Evolutionary conservation across 2,797 vertebrate species (phyloP).

Genomic region (Heliangelus exortis): DNA sequence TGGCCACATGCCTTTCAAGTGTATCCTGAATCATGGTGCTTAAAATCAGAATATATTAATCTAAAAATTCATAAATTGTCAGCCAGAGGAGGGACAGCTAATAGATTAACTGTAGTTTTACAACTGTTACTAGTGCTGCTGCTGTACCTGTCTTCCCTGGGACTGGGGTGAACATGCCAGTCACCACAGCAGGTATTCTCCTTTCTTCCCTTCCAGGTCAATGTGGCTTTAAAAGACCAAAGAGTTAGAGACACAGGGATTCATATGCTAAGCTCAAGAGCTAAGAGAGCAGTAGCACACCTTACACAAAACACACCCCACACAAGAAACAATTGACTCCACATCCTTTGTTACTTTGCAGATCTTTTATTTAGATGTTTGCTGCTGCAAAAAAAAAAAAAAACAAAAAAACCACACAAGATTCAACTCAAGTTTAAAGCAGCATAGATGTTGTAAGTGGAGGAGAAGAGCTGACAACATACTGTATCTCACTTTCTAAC

Average conservation of each 20-base stretch:
- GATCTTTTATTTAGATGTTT: constrained; percentile 65
- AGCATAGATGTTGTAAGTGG: not conserved
- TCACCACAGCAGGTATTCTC: not conserved
- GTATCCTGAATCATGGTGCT: not conserved
- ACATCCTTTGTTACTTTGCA: constrained; percentile 27
- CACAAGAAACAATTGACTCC: not conserved
- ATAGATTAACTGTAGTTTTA: not conserved
- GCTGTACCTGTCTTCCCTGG: not conserved
- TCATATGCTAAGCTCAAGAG: not conserved
- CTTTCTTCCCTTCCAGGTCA: not conserved
- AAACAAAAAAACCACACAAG: not conserved
- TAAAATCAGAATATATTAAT: not conserved
- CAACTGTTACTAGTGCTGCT: not conserved
- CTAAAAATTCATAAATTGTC: not conserved
- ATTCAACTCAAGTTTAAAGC: constrained; percentile 35
- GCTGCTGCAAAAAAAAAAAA: constrained; percentile 31
- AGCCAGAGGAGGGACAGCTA: not conserved
- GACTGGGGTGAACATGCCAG: not conserved
- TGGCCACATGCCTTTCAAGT: not conserved
- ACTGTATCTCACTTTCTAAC: constrained; percentile 4
- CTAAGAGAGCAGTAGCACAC: not conserved
- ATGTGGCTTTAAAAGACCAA: not conserved
- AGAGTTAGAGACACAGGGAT: not conserved
- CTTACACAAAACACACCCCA: not conserved
- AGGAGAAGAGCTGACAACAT: constrained; percentile 4